These are phyloP conservation scores for Nothoprocta perdicaria DNA, from an alignment of 2,113 vertebrate species.

Conservation along the genomic window DNA sequence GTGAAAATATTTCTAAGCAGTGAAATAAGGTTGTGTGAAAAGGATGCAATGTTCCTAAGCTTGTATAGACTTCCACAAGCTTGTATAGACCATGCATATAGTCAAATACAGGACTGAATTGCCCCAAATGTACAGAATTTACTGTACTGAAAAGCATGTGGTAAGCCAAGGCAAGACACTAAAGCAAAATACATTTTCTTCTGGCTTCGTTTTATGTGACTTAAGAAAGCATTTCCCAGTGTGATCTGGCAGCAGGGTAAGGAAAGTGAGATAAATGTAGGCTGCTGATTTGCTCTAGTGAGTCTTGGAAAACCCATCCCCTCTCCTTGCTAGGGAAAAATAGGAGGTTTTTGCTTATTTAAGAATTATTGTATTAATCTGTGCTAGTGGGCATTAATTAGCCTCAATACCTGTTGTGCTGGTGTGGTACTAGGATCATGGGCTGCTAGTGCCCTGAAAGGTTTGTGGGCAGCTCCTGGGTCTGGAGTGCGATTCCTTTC, in stretches of 20 bases:
- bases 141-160: neutral
- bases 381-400: neutral
- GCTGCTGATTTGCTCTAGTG: neutral
- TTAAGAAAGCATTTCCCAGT: neutral
- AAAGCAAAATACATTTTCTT: neutral
- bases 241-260: neutral
- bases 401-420: neutral
- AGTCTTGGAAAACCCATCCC: neutral
- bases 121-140: neutral
- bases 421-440: neutral
- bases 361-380: neutral
- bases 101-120: accelerated
- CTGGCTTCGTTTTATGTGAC: neutral
- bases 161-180: neutral
- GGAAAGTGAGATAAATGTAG: neutral
- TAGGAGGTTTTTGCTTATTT: neutral
- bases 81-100: accelerated
- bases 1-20: neutral
- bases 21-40: neutral
- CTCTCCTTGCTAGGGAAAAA: neutral
- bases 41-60: neutral
- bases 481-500: neutral
- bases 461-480: neutral
- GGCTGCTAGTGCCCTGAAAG: neutral
- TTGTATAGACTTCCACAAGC: accelerated